Evolutionary conservation across 2,113 vertebrate species (phyloP).

Genomic region (Protobothrops mucrosquamatus): DNA sequence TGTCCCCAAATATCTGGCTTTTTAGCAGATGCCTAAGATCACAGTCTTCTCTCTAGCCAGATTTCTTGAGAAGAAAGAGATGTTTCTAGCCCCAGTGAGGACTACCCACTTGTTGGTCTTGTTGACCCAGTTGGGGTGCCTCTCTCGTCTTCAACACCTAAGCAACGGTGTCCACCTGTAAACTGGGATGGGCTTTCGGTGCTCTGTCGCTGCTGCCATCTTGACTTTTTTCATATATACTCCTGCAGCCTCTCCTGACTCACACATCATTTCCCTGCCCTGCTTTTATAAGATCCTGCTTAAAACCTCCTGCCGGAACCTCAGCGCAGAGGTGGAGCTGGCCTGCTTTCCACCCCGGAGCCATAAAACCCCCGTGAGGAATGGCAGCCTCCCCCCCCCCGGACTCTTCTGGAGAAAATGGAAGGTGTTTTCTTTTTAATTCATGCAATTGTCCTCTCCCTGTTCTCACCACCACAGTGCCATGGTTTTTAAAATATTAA

Average conservation of each 20-base stretch:
- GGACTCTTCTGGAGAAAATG: background rate
- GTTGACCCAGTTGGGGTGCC: background rate
- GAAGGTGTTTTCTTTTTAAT: background rate
- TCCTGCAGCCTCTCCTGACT: background rate
- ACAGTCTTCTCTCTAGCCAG: background rate
- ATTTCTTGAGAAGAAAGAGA: background rate
- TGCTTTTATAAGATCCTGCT: background rate
- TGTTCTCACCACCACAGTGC: too few relatives aligned
- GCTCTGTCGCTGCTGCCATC: background rate
- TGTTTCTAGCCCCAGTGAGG: background rate
- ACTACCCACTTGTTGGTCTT: background rate
- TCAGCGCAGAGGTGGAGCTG: background rate
- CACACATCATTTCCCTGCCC: background rate
- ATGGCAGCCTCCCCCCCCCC: background rate
- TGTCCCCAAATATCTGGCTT: background rate
- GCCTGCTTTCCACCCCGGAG: background rate
- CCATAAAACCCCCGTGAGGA: background rate
- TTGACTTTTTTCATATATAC: background rate
- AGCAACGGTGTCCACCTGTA: background rate
- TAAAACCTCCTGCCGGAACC: too few relatives aligned
- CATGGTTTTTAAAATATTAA: slow-evolving; percentile 22
- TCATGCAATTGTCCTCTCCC: background rate
- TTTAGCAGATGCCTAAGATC: background rate
- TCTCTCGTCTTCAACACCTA: background rate
- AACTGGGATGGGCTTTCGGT: background rate